Evolutionary conservation across 2,888 invertebrate species (phyloP), one percentile per base, ranked within the genome.

Genomic region (Trachelus iudaicus): DNA sequence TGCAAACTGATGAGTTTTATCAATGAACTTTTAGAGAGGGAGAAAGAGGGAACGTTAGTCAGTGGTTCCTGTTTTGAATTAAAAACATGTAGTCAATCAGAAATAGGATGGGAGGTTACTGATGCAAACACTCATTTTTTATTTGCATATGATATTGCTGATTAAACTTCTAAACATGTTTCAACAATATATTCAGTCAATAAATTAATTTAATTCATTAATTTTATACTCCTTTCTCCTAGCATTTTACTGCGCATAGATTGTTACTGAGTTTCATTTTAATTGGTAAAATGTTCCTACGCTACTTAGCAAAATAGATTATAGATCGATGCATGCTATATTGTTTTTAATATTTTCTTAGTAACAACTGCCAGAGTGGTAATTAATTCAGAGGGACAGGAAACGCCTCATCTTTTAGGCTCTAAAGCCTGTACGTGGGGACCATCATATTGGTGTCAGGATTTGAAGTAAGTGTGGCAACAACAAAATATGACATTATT

Each of bases 371-470:
- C 89, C 74, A 85, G 83, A 75, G 85, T 87, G 31, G 77, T 89
- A 30, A 86, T 88, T 77, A 83, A 76, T 37, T 82, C 84, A 9
- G 83, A 84, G 23, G 75, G 76, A 34, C 81, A 81, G 68, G 78
- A 84, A 73, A 75, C 80, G 37, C 81, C 81, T 34, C 86, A 82
- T 76, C 76, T 87, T 74, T 77, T 90, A 35, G 96, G 96, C 31
- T 91, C 92, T 69, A 92, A 93, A 74, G 93, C 94, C 87, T 97
- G 97, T 89, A 95, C 95, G 11, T 95, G 95, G 94, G 97, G 97
- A 11, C 96, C 96, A 4, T 92, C 94, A 0, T 97, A 95, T 88
- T 97, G 97, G 97, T 97, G 97, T 91, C 93, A 93, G 83, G 93
- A 87, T 92, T 93, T 91, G 88, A 93, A 87, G 94, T 94, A 92